These are phyloP conservation scores for Bombus soroeensis DNA, from an alignment of 1,140 invertebrate genomes.

Conservation along the genomic window DNA sequence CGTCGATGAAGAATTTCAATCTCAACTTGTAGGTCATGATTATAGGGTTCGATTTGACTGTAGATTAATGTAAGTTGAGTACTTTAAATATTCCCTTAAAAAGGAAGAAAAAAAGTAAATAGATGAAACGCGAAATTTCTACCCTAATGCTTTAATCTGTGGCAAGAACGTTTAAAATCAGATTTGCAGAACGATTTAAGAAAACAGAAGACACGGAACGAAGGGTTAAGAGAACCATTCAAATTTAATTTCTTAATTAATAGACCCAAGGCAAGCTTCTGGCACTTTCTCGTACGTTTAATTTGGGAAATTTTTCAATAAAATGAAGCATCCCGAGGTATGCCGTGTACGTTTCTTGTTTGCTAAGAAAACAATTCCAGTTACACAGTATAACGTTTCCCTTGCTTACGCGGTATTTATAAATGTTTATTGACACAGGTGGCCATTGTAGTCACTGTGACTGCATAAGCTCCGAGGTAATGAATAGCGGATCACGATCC, in stretches of 20 bases:
- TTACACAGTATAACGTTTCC: neutral
- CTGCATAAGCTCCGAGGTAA: neutral
- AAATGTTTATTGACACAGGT: constrained; percentile 45
- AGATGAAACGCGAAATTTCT: neutral
- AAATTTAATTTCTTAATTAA: constrained; percentile 31
- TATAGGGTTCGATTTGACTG: too few species aligned
- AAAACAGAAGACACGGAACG: neutral
- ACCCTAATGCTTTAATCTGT: neutral
- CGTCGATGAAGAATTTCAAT: too few species aligned
- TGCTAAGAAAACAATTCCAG: constrained; percentile 32
- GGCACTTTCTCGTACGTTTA: neutral
- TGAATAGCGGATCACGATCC: constrained; percentile 3
- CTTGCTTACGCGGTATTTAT: constrained; percentile 4
- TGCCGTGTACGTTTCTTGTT: constrained; percentile 11
- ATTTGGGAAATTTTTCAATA: constrained; percentile 32
- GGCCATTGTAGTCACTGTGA: constrained; percentile 10
- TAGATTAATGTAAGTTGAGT: too few species aligned
- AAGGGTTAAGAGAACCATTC: neutral
- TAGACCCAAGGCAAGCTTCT: neutral
- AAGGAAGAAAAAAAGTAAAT: neutral
- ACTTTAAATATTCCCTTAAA: too few species aligned
- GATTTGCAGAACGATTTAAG: too few species aligned
- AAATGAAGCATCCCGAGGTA: constrained; percentile 6
- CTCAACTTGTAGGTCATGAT: too few species aligned
- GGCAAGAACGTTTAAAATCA: neutral